Evolutionary conservation across 2,888 invertebrate species (phyloP).

Genomic region (Petrophora chlorosata): DNA sequence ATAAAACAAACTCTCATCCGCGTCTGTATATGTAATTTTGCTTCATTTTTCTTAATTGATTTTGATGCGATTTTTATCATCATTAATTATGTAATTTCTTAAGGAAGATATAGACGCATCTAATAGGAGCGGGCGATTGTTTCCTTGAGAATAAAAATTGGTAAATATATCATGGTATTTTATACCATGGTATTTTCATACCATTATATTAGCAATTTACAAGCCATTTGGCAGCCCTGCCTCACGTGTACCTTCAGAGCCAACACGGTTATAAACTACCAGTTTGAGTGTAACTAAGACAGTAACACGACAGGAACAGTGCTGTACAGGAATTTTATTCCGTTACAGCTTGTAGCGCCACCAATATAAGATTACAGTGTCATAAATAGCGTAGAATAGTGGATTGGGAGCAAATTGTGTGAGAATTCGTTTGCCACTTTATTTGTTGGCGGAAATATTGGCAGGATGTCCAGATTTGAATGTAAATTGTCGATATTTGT

Average conservation of each 20-base stretch:
- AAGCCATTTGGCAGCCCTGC: slow-evolving; percentile 26
- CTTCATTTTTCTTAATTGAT: too few species aligned
- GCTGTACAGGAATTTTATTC: slow-evolving; percentile 62
- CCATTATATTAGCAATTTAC: background rate
- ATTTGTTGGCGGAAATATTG: slow-evolving; percentile 24
- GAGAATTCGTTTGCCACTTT: slow-evolving; percentile 29
- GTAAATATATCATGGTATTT: too few species aligned
- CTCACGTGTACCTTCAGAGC: slow-evolving; percentile 35
- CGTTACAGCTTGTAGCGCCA: slow-evolving; percentile 61
- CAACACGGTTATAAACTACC: slow-evolving; percentile 63
- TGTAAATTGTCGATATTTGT: background rate
- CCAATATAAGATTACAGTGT: slow-evolving; percentile 50
- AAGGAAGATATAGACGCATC: too few species aligned
- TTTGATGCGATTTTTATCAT: too few species aligned
- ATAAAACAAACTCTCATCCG: too few species aligned
- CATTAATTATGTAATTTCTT: too few species aligned
- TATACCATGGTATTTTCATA: too few species aligned
- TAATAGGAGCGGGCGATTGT: too few species aligned
- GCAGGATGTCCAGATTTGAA: slow-evolving; percentile 18
- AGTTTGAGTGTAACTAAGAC: slow-evolving; percentile 59
- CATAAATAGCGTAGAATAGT: slow-evolving; percentile 51
- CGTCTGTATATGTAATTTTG: too few species aligned
- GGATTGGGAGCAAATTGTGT: slow-evolving; percentile 44
- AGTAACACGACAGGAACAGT: slow-evolving; percentile 68
- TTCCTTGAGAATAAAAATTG: too few species aligned